Base-by-base conservation (phyloP, 2,113 vertebrate genomes). In the Oplegnathus fasciatus region DNA sequence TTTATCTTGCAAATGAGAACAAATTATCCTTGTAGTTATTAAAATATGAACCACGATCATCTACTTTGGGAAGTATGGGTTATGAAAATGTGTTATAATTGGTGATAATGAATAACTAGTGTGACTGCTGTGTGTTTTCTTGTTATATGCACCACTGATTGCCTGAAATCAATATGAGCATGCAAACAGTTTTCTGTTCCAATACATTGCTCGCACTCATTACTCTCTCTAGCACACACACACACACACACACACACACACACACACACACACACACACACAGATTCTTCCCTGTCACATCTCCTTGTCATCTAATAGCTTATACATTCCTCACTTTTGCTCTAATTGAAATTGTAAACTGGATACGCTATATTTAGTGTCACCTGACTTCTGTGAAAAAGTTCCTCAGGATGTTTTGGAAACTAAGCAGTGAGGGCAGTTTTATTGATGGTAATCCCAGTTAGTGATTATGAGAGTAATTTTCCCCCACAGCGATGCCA, bases 381-480 rank as follows among this genome's bases (percentile, higher is more conserved):
- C 76, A 57, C 40, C 46, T 66, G 40, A 75, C 57, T 60, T 74
- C 24, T 44, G 22, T 1, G 0, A 5, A n/a, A 42, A 71, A 55
- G 28, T 50, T 54, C 22, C 65, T 69, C 11, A 0, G 44, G 30
- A 64, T 90, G 67, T 84, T 86, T 79, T 87, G 83, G 55, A 85
- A 88, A 80, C 42, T 50, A 68, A 78, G 40, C 48, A 37, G 42
- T 14, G 24, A 54, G 4, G 65, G 20, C 32, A 54, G 42, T 64
- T 87, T 75, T 82, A 86, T 86, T 83, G 78, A 91, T 73, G 83
- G 68, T 80, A 75, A 60, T 87, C 74, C 58, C 72, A 82, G 75
- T 82, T 72, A 72, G 68, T 46, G 46, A 86, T 83, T 80, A 78
- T 83, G 44, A 80, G 80, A 40, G 46, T 84, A 70, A 69, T 85